phyloP scores from a whole-genome alignment of 2,888 invertebrate genomes.

The Palloptera scutellata region DNA sequence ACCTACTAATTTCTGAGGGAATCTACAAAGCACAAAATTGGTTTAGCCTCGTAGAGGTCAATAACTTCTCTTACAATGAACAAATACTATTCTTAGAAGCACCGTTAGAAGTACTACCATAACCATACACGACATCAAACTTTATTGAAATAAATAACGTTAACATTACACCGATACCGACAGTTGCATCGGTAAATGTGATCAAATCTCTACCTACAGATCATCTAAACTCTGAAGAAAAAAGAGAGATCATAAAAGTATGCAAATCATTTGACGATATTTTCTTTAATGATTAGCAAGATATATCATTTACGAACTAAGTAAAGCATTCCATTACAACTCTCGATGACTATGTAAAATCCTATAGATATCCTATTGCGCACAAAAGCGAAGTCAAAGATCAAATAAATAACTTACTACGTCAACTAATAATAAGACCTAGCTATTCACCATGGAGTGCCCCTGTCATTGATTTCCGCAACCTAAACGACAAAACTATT shows the following conservation, averaged over 20 bases:
- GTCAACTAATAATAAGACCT: too few relatives aligned
- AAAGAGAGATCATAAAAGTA: too few relatives aligned
- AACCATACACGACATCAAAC: background rate
- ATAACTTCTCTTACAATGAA: constrained; percentile 20
- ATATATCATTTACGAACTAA: too few relatives aligned
- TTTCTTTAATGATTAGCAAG: too few relatives aligned
- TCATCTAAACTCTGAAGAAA: too few relatives aligned
- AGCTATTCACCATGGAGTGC: too few relatives aligned
- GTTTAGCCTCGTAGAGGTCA: constrained; percentile 30
- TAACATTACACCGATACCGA: background rate
- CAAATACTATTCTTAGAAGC: constrained; percentile 30
- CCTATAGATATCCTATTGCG: too few relatives aligned
- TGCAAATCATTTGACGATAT: too few relatives aligned
- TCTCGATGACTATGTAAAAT: too few relatives aligned
- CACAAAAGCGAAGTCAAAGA: too few relatives aligned
- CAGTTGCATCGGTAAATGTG: too few relatives aligned
- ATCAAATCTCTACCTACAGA: background rate
- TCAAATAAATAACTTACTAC: constrained; percentile 44
- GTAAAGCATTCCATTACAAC: constrained; percentile 29
- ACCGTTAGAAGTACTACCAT: constrained; percentile 28
- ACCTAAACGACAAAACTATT: constrained; percentile 17
- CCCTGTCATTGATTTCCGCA: constrained; percentile 11
- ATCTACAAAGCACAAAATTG: constrained; percentile 28
- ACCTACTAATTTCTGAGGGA: constrained; percentile 30
- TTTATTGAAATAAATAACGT: background rate